Base-by-base conservation (phyloP, 2,888 invertebrate species). In the Apamea crenata region DNA sequence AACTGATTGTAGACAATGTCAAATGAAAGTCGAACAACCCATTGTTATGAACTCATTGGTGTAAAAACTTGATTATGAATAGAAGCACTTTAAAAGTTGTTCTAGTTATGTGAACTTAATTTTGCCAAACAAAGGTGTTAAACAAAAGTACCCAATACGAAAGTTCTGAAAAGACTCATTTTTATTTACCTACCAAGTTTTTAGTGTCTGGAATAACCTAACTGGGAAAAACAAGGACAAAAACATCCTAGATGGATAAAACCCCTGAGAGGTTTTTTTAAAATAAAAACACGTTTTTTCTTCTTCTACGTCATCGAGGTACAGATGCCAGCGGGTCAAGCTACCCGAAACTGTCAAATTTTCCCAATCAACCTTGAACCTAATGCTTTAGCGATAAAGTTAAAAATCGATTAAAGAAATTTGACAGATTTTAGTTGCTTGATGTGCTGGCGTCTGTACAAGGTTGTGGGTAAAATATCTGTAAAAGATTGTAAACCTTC, bases 11-110 rank as follows among this genome's bases (percentile, higher is more conserved):
- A 66, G 56, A 29, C 36, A 25, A 66, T 21, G 18, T 47, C 8
- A 8, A 66, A 36, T 12, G 5, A 53, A 78, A 77, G 8, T 40
- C 14, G 2, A 21, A 21, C n/a, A 47, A 44, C 14, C 6, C 6
- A 67, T 29, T n/a, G 10, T n/a, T 66, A 63, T 40, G 7, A 40
- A 40, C 40, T 40, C 40, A 40, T 40, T 40, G 4, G 8, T 18
- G 18, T 50, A 50, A 50, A 50, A 65, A 65, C 18, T 63, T 16
- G 10, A 21, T 2, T 29, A 50, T 6, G n/a, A n/a, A 59, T n/a
- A 66, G 14, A 53, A 68, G 40, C 5, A 25, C 61, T 78, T 63
- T 44, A 47, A 25, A 68, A 80, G 29, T 16, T 59, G 40, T 29
- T 50, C 10, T 6, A 50, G 6, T 59, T 40, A 25, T n/a, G 36